A percentile compares a stretch with the other conserved stretches of the same genome.
Conservation (phyloP, 30 jellyfish, hydroid and myxozoan species). For the Cassiopea xamachana region DNA sequence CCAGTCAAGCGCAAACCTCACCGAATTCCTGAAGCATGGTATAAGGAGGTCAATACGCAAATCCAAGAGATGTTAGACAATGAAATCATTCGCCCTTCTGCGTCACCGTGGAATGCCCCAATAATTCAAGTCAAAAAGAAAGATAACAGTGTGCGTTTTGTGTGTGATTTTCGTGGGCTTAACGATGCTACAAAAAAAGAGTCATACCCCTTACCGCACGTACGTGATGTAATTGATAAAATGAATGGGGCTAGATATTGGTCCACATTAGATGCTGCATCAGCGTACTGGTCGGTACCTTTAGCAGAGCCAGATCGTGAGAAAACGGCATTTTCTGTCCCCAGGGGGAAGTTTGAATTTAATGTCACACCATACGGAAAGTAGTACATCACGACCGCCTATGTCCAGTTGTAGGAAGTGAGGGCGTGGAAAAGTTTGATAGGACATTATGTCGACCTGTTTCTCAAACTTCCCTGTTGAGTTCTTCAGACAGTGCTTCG, state of each 20-base stretch:
- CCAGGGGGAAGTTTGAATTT: constrained; percentile 46
- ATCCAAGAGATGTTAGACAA: constrained; percentile 47
- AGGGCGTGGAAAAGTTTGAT: no score
- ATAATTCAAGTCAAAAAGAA: constrained; percentile 45
- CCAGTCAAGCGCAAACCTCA: constrained; percentile 47
- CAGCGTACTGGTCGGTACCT: constrained; percentile 36
- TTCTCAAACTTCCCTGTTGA: no score
- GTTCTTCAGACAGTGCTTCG: no score
- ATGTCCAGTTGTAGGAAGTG: no score
- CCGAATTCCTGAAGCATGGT: constrained; percentile 57
- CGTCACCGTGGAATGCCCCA: constrained; percentile 69
- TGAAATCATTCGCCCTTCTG: constrained; percentile 52
- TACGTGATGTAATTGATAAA: constrained; percentile 60
- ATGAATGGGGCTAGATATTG: constrained; percentile 51
- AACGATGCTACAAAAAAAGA: constrained; percentile 67
- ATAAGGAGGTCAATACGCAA: constrained; percentile 48
- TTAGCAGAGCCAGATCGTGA: constrained; percentile 17
- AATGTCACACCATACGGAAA: constrained; percentile 40
- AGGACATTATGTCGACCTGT: no score
- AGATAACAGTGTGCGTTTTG: constrained; percentile 55
- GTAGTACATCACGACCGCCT: no score
- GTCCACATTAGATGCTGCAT: constrained; percentile 33
- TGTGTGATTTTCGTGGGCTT: constrained; percentile 65
- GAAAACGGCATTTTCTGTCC: constrained; percentile 56
- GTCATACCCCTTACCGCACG: constrained; percentile 52